phyloP scores from a whole-genome alignment of 2,113 vertebrate species.

The Pseudorhombus dupliciocellatus region DNA sequence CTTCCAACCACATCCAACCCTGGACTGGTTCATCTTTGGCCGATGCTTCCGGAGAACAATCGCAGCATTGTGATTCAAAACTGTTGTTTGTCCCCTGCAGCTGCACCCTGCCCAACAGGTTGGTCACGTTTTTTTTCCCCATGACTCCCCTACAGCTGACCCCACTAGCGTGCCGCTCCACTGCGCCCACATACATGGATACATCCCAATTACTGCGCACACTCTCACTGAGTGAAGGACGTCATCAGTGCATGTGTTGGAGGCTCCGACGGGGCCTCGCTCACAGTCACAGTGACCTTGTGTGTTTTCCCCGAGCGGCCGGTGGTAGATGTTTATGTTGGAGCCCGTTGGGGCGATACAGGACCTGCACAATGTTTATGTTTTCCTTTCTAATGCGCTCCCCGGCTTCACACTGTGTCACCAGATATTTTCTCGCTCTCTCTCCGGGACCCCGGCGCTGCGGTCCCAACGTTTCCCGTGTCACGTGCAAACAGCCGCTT shows the following conservation, averaged over 20 bases:
- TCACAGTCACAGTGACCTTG: neutral
- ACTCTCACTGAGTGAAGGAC: conserved; percentile 26
- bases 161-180: conserved; percentile 22
- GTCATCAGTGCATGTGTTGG: conserved; percentile 21
- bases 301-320: conserved; percentile 13
- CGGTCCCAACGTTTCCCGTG: neutral
- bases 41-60: conserved; percentile 49
- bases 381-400: conserved; percentile 41
- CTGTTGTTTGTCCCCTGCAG: conserved; percentile 10
- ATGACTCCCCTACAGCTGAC: conserved; percentile 30
- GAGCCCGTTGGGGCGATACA: conserved; percentile 33
- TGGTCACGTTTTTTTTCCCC: conserved; percentile 1
- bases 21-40: conserved; percentile 42
- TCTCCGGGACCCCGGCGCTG: neutral
- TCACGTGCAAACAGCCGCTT: conserved; percentile 12
- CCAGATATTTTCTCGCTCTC: conserved; percentile 30
- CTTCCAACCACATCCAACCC: conserved; percentile 3
- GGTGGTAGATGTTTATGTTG: conserved; percentile 52
- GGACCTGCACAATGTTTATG: conserved; percentile 39
- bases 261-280: neutral
- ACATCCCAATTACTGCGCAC: conserved; percentile 24
- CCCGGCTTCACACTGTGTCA: conserved; percentile 27
- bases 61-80: conserved; percentile 29
- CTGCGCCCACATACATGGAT: neutral
- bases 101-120: neutral